Conservation (phyloP, 1,140 invertebrate genomes). For the Cataglyphis hispanica region DNA sequence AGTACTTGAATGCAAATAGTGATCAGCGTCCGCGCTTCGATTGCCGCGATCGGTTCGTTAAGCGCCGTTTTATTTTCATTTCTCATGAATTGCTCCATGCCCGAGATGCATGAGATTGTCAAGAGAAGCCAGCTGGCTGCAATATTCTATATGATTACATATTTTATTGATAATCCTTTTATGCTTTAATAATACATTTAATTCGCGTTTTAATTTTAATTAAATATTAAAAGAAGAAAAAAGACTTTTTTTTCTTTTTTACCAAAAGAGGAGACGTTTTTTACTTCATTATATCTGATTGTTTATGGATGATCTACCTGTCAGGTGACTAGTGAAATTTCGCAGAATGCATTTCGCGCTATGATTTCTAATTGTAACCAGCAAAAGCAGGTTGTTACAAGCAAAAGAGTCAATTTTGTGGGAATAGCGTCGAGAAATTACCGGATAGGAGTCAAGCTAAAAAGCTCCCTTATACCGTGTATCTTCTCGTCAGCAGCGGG, state of each 20-base stretch:
- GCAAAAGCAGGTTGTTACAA: background rate
- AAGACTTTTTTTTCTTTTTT: background rate
- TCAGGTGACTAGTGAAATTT: background rate
- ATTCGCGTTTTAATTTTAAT: background rate
- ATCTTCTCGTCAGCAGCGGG: slow-evolving; percentile 22
- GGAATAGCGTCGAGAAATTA: slow-evolving; percentile 33
- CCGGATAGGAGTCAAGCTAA: slow-evolving; percentile 9
- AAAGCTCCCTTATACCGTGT: slow-evolving; percentile 39
- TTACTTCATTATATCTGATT: background rate
- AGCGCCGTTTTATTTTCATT: slow-evolving; percentile 49
- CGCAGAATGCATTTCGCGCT: background rate
- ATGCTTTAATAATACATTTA: background rate
- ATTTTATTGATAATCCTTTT: slow-evolving; percentile 32
- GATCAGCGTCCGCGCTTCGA: slow-evolving; percentile 26
- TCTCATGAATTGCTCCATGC: slow-evolving; percentile 41
- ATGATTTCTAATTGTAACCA: background rate
- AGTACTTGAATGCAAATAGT: slow-evolving; percentile 48
- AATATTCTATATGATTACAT: background rate
- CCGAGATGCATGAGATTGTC: slow-evolving; percentile 12
- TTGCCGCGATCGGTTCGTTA: slow-evolving; percentile 44
- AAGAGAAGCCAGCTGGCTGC: background rate
- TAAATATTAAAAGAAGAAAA: background rate
- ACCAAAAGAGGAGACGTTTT: no score
- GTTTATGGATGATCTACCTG: background rate
- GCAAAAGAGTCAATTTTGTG: slow-evolving; percentile 3